Base-by-base conservation (phyloP, 2,797 vertebrate genomes). In the Galago senegalensis region DNA sequence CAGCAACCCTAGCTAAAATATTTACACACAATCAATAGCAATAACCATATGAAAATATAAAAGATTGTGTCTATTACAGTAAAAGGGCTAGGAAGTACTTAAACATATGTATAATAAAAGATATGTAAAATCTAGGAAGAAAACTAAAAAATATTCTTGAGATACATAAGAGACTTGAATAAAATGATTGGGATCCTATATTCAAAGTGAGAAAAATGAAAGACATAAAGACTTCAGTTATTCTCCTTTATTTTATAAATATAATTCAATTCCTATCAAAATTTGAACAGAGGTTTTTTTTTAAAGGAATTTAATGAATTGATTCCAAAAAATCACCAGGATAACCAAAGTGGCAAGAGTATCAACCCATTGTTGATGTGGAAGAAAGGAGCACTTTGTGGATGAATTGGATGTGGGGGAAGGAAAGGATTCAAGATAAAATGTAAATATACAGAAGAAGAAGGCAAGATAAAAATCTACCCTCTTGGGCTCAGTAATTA, bases 121-220 rank as follows among this genome's bases (percentile, higher is more conserved):
- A 72, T 58, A 80, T 61, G 5, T 70, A 63, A 90, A 84, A 56
- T 83, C 0, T 53, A 49, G 69, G 23, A 79, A 86, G 14, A 60
- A 76, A 87, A 53, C 40, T 58, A 86, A 2, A 82, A 76, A 94
- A 84, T 91, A n/a, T 70, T 87, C 88, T 67, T 89, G 8, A 89
- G 87, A 37, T 85, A 37, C 29, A 58, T 34, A 25, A 89, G 77
- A 77, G 12, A 63, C 21, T 8, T 31, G 18, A 95, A 34, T 85
- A 80, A 87, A 95, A 87, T 70, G 37, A 67, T 23, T 34, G n/a
- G 76, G 46, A 79, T 37, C 2, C 43, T 86, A 11, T 76, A 56
- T 73, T 89, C 75, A 81, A 95, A 81, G n/a, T 91, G 43, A 63
- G 43, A 86, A 72, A 89, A 87, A 37, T 69, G 0, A 87, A 83